phyloP scores from a whole-genome alignment of 92 coral and sea anemone species.

The Porites lobata region DNA sequence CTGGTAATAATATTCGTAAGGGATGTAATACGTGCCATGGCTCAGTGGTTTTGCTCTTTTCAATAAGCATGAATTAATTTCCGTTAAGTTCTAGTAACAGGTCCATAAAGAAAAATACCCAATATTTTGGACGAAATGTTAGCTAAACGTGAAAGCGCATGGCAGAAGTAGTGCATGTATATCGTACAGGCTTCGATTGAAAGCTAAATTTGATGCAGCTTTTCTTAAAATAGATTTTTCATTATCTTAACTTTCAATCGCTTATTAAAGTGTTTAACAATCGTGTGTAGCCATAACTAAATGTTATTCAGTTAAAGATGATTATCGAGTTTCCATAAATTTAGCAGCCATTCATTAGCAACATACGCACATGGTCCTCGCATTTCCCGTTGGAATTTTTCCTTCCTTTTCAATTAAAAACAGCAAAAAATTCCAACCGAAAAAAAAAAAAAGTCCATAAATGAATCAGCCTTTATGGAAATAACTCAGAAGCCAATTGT shows the following conservation, averaged over 20 bases:
- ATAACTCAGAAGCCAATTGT: too few species aligned
- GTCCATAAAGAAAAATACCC: neutral
- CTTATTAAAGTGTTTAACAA: neutral
- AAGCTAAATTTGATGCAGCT: too few species aligned
- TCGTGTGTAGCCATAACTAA: neutral
- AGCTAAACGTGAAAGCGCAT: neutral
- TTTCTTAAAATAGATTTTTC: too few species aligned
- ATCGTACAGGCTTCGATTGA: too few species aligned
- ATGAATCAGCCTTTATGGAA: too few species aligned
- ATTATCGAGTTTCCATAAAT: neutral
- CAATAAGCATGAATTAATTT: neutral
- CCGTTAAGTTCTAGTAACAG: neutral
- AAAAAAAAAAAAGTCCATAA: too few species aligned
- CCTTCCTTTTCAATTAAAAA: too few species aligned
- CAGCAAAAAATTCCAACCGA: too few species aligned
- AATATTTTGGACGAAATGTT: neutral
- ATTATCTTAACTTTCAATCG: neutral
- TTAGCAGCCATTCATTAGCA: too few species aligned
- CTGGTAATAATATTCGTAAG: slow-evolving; percentile 24
- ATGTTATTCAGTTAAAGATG: neutral
- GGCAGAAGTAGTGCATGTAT: too few species aligned
- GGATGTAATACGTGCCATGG: slow-evolving; percentile 5
- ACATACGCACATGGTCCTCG: too few species aligned
- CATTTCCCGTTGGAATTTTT: too few species aligned
- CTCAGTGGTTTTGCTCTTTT: neutral